Conservation (phyloP, 2,113 vertebrate genomes). For the Chionomys nivalis region DNA sequence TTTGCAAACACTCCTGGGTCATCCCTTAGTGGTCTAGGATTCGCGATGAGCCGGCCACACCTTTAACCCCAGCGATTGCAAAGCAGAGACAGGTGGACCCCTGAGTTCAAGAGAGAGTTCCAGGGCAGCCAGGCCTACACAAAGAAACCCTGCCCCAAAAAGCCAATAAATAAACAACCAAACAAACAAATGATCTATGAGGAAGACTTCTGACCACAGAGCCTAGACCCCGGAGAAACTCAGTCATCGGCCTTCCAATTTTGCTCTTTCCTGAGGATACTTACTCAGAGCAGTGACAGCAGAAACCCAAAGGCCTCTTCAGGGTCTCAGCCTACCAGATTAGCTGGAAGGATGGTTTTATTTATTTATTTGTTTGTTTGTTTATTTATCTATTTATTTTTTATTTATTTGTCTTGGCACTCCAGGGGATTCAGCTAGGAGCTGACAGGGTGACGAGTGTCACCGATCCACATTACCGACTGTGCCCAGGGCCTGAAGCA, state of each 20-base stretch:
- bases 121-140: background rate
- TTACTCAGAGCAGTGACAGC: background rate
- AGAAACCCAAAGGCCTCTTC: background rate
- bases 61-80: background rate
- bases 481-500: constrained; percentile 4
- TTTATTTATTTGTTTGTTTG: background rate
- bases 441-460: background rate
- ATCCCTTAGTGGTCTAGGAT: background rate
- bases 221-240: background rate
- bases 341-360: background rate
- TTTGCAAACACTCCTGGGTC: no score
- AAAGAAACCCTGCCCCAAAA: background rate
- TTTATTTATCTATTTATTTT: background rate
- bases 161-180: background rate
- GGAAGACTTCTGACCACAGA: background rate
- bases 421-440: constrained; percentile 17
- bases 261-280: constrained; percentile 13
- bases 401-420: background rate
- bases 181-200: background rate
- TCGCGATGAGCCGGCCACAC: rapidly evolving
- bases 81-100: background rate
- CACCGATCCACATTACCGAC: background rate
- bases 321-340: background rate
- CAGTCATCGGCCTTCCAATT: background rate
- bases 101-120: background rate